Percentiles rank a stretch among this genome's conserved stretches.
phyloP scores from a whole-genome alignment of 2,888 invertebrate species.

The Meta bourneti region DNA sequence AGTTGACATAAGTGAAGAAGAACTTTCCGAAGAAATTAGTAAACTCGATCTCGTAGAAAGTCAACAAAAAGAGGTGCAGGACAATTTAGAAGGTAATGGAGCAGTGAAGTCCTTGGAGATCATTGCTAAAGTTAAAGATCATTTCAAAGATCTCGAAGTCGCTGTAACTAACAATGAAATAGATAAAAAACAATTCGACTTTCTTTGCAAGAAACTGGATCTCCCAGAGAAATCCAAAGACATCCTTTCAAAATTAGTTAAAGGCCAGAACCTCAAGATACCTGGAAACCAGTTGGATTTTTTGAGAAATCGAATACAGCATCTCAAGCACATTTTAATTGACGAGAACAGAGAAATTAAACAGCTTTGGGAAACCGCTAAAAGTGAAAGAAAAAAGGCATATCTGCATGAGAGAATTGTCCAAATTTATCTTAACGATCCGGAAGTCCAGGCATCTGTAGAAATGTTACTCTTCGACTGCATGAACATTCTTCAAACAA shows the following conservation, averaged over 20 bases:
- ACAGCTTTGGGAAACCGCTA: slow-evolving; percentile 22
- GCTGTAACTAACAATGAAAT: slow-evolving; percentile 15
- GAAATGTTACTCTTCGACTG: slow-evolving; percentile 63
- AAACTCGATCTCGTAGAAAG: slow-evolving; percentile 11
- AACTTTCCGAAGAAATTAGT: background rate
- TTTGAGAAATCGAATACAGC: slow-evolving; percentile 15
- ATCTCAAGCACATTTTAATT: slow-evolving; percentile 41
- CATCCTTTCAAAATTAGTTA: slow-evolving; percentile 16
- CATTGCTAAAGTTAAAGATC: background rate
- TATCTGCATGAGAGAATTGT: slow-evolving; percentile 32
- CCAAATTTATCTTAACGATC: slow-evolving; percentile 20
- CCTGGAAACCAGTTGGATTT: slow-evolving; percentile 8
- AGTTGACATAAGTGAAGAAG: background rate
- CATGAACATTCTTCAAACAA: slow-evolving; percentile 42
- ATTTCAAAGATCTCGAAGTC: background rate
- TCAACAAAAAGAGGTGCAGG: background rate
- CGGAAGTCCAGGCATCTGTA: slow-evolving; percentile 21
- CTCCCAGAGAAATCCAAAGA: slow-evolving; percentile 2
- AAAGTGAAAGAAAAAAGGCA: background rate
- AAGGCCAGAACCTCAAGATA: background rate
- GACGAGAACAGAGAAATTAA: slow-evolving; percentile 20
- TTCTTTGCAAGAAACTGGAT: slow-evolving; percentile 32
- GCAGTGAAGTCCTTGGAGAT: background rate
- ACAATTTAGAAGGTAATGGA: background rate
- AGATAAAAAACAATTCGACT: background rate